A percentile compares a stretch with the other conserved stretches of the same genome.
These are phyloP conservation scores for Sepiola atlantica DNA, from an alignment of 2,888 invertebrate genomes.

Conservation along the genomic window DNA sequence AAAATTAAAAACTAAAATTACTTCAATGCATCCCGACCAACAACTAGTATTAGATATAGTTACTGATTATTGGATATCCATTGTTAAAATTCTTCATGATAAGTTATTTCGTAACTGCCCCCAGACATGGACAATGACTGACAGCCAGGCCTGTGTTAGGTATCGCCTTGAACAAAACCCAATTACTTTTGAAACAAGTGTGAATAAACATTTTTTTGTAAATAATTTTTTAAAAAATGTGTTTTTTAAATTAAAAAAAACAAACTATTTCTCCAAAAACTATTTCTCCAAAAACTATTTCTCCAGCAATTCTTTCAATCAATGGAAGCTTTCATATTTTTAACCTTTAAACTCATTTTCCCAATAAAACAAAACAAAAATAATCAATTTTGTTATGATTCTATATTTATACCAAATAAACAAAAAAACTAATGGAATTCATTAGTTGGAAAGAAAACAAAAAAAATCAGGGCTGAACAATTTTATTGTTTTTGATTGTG, in stretches of 20 bases:
- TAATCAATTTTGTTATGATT: not conserved
- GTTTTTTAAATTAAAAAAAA: not conserved
- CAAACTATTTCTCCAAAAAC: too few species aligned
- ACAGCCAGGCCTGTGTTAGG: too few species aligned
- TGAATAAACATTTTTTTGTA: not conserved
- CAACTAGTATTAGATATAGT: too few species aligned
- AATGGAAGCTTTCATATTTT: not conserved
- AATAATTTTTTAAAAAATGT: not conserved
- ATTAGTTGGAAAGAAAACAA: not conserved
- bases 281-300: not conserved
- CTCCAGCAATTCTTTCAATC: not conserved
- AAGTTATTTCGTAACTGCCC: too few species aligned
- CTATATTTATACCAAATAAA: not conserved
- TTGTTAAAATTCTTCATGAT: too few species aligned
- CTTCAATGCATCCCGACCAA: too few species aligned
- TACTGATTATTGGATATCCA: too few species aligned
- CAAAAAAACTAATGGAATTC: not conserved
- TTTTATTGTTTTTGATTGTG: not conserved
- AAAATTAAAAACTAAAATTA: too few species aligned
- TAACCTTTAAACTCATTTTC: not conserved
- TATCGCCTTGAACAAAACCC: not conserved
- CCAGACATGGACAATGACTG: too few species aligned
- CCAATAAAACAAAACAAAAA: not conserved
- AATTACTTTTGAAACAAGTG: not conserved
- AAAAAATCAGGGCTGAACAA: not conserved